These are phyloP conservation scores for Solen grandis DNA, from an alignment of 1,140 invertebrate genomes.

Conservation along the genomic window DNA sequence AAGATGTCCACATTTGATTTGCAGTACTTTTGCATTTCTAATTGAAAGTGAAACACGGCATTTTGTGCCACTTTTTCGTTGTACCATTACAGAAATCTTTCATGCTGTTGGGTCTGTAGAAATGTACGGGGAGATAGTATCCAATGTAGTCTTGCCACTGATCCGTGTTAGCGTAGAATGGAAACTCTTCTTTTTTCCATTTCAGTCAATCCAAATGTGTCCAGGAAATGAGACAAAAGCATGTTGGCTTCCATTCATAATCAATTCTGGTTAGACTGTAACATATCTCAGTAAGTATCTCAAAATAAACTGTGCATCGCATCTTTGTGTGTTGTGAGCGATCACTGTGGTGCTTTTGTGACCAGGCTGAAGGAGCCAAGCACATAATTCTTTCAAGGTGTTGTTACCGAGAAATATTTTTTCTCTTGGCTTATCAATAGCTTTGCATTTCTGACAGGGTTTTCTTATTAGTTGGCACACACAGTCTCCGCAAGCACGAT, in stretches of 20 bases:
- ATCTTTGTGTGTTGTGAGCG: not conserved
- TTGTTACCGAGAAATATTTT: not conserved
- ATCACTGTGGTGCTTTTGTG: not conserved
- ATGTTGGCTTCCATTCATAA: no score
- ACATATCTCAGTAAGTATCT: no score
- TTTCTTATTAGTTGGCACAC: not conserved
- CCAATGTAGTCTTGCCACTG: no score
- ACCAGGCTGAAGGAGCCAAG: not conserved
- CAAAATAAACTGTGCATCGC: no score
- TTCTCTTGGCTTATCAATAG: not conserved
- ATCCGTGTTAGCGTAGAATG: no score
- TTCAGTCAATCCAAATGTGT: constrained; percentile 14
- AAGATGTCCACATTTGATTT: no score
- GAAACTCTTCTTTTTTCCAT: constrained; percentile 1
- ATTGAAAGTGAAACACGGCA: no score
- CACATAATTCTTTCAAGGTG: not conserved
- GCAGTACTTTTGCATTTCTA: no score
- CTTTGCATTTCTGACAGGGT: not conserved
- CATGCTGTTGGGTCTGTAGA: not conserved
- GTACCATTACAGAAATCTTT: not conserved
- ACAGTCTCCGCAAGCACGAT: not conserved
- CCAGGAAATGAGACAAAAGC: not conserved
- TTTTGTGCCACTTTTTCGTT: not conserved
- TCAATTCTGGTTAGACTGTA: no score
- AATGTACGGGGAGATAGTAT: no score